Percentiles rank a stretch among this genome's conserved stretches.
Evolutionary conservation across 2,113 vertebrate species (phyloP).

Genomic region (Malurus alboscapulatus): DNA sequence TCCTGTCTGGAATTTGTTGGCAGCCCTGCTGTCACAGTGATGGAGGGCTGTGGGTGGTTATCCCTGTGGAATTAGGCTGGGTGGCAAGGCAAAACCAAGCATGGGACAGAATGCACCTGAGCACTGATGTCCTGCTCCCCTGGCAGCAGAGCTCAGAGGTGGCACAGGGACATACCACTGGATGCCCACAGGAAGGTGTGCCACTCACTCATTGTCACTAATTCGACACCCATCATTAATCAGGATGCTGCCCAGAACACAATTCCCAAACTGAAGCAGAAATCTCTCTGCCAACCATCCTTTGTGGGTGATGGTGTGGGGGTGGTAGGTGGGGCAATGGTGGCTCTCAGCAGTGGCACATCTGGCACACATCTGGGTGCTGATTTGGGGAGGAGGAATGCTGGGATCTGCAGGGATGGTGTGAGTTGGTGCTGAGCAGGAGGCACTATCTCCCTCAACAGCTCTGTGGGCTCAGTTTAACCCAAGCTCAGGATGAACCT

Average conservation of each 20-base stretch:
- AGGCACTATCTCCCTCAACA: rapidly evolving
- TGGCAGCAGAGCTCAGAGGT: neutral
- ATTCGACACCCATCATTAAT: neutral
- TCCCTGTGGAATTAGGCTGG: neutral
- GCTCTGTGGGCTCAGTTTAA: neutral
- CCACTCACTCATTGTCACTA: neutral
- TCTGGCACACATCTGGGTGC: neutral
- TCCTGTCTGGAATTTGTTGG: neutral
- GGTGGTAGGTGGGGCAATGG: neutral
- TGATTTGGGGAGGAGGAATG: neutral
- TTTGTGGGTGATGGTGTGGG: neutral
- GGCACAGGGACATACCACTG: rapidly evolving
- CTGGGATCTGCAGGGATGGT: neutral
- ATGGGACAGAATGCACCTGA: neutral
- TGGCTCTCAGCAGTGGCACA: neutral
- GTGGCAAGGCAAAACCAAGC: neutral
- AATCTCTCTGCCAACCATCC: neutral
- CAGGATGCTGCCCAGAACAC: neutral
- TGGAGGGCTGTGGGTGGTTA: neutral
- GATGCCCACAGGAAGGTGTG: neutral
- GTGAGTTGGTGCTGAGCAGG: neutral
- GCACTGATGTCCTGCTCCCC: neutral
- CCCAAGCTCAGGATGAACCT: neutral
- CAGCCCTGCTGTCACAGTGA: neutral
- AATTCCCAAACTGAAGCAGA: neutral